phyloP scores from a whole-genome alignment of 2,888 invertebrate genomes.

The Plagodis dolabraria region DNA sequence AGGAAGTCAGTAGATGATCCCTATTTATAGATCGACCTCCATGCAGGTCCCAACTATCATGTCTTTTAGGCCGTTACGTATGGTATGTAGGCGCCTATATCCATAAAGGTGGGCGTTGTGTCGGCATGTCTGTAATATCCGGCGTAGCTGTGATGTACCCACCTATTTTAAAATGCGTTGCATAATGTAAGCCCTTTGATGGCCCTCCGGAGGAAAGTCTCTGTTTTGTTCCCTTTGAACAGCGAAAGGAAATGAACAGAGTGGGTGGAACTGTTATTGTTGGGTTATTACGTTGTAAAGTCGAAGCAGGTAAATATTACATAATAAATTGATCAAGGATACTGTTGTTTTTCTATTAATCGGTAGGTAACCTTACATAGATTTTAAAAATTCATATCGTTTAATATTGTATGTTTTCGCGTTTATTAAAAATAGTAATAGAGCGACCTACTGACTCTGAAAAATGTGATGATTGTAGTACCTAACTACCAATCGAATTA shows the following conservation, averaged over 20 bases:
- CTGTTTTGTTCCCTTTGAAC: conserved; percentile 11
- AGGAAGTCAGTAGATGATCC: too few species aligned
- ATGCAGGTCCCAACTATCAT: too few species aligned
- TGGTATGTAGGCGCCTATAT: not conserved
- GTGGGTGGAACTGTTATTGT: conserved; percentile 3
- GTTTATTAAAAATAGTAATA: too few species aligned
- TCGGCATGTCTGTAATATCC: conserved; percentile 11
- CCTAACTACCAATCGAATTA: too few species aligned
- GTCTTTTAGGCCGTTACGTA: not conserved
- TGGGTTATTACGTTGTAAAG: conserved; percentile 2
- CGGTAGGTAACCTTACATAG: too few species aligned
- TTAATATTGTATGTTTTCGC: too few species aligned
- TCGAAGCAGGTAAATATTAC: conserved; percentile 10
- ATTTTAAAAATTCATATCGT: too few species aligned
- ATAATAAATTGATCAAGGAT: not conserved
- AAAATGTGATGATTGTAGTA: too few species aligned
- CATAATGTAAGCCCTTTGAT: conserved; percentile 16
- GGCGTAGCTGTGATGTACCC: conserved; percentile 1
- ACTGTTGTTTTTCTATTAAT: too few species aligned
- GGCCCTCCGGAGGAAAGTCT: conserved; percentile 2
- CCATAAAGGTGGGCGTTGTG: conserved; percentile 3
- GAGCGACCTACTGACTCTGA: too few species aligned
- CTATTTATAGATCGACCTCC: too few species aligned
- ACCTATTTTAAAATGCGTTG: conserved; percentile 10
- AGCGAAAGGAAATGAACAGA: conserved; percentile 12